These are phyloP conservation scores for Gymnoscopelus braueri DNA, from an alignment of 2,797 vertebrate species.

Conservation along the genomic window DNA sequence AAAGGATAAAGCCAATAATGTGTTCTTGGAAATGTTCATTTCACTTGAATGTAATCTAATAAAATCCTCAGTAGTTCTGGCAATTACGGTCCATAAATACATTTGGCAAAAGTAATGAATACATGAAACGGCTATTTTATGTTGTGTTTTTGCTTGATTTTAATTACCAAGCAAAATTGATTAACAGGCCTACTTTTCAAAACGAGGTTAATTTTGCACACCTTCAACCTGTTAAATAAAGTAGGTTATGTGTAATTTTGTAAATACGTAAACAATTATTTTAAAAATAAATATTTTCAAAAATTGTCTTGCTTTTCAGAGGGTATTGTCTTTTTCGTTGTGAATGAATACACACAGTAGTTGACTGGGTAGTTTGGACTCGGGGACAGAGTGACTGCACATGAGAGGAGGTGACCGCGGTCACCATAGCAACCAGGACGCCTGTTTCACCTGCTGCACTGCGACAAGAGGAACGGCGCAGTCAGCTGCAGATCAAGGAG, in stretches of 20 bases:
- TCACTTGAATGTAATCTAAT: constrained; percentile 5
- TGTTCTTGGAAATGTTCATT: constrained; percentile 5
- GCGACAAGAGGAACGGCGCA: constrained; percentile 78
- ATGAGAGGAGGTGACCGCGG: constrained; percentile 25
- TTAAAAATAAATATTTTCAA: constrained; percentile 72
- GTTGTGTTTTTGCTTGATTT: background rate
- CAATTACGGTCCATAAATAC: background rate
- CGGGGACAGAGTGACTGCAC: background rate
- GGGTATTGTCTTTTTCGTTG: too few relatives aligned
- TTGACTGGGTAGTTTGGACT: background rate
- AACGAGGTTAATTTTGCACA: constrained; percentile 51
- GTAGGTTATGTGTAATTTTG: constrained; percentile 44
- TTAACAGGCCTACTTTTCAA: background rate
- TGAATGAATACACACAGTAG: too few relatives aligned
- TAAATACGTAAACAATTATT: constrained; percentile 73
- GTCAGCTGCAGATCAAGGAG: constrained; percentile 12
- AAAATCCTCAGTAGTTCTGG: background rate
- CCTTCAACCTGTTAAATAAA: constrained; percentile 17
- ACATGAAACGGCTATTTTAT: background rate
- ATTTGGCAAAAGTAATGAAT: background rate
- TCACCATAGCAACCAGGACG: constrained; percentile 83
- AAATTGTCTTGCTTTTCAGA: constrained; percentile 18
- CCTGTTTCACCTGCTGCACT: constrained; percentile 83
- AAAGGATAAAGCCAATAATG: constrained; percentile 10
- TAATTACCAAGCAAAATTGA: background rate